Base-by-base conservation (phyloP, 1,140 invertebrate genomes). In the Bombus terrestris region DNA sequence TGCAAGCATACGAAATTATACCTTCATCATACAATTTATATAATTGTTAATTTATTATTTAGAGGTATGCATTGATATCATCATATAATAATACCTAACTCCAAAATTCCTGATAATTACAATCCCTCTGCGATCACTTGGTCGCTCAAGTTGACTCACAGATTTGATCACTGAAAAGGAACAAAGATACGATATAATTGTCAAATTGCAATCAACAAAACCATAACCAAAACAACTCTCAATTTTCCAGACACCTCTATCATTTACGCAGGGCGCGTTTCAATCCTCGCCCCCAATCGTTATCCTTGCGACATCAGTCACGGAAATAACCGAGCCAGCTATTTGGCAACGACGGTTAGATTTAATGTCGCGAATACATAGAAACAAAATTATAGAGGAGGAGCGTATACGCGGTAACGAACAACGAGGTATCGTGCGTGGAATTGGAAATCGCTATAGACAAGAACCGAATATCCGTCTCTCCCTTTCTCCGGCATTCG, bases 371-470 rank as follows among this genome's bases (percentile, higher is more conserved):
- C 47, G 82, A 43, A 59, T 77, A 43, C 68, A 53, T 59, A 73
- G 53, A 62, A 73, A 83, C 22, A 47, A 78, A 59, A 69, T 77
- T 83, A 83, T 53, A 69, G 39, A 41, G 69, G 1, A 37, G 35
- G 32, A 5, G 32, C 68, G 35, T 37, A 13, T 4, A 12, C 22
- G 53, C 35, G 75, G 66, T 79, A 71, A 84, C 76, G 66, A 80
- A 69, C 74, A 77, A 57, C 53, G 62, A 28, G 28, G 37, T 25
- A n/a, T 37, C 84, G 68, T 37, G 39, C 35, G n/a, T 57, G 43
- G 77, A 80, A 80, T 85, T 80, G 43, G 59, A 72, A 89, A 86
- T 86, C 37, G 75, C 68, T 39, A 59, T 37, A 69, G 68, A 72
- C 68, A 28, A 39, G 62, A 35, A 25, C 25, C 47, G 25, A 9